Evolutionary conservation across 1,140 invertebrate species (phyloP), one percentile per base, ranked within the genome.

Genomic region (Drepana arcuata): DNA sequence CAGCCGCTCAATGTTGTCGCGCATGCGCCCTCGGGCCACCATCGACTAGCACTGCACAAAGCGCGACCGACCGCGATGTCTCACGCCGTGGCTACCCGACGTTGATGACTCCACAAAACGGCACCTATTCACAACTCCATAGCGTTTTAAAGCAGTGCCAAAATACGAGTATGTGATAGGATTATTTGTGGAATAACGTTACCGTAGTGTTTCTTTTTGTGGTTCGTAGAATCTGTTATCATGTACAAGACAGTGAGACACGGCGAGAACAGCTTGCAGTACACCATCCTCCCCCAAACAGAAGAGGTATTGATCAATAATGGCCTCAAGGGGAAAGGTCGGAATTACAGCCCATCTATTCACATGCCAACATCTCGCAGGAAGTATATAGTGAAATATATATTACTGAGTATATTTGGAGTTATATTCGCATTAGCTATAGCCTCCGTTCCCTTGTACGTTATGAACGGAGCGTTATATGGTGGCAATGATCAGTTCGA

Each of bases 171-270:
- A 78, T 81, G 73, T 75, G 64, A 72, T 62, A 59, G 43, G 40
- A 57, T 39, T 49, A 43, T 34, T 27, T 39, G 52, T 56, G 37
- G 43, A 31, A 38, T 47, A 61, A 48, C 38, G 15, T 53, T 39
- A 41, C 46, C 31, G 57, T 73, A 72, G 69, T 75, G 67, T 60
- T 73, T 60, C 46, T 53, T 61, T 60, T 60, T 41, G 55, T 62
- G 49, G 47, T 43, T 58, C 52, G 36, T 47, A 50, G 46, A 15
- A 42, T 25, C 48, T 32, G 45, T 53, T 53, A 85, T 73, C 51
- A 89, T 91, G 89, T 91, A 91, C 73, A 91, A 91, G 83, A 91
- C 89, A 29, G 89, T 91, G 58, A 70, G 88, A 37, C 89, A 90
- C 62, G 90, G 90, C 16, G 89, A 91, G 59, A 88, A 90, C 52